A percentile compares a stretch with the other conserved stretches of the same genome.
Evolutionary conservation across 2,797 vertebrate species (phyloP).

Genomic region (Apodemus agrarius): DNA sequence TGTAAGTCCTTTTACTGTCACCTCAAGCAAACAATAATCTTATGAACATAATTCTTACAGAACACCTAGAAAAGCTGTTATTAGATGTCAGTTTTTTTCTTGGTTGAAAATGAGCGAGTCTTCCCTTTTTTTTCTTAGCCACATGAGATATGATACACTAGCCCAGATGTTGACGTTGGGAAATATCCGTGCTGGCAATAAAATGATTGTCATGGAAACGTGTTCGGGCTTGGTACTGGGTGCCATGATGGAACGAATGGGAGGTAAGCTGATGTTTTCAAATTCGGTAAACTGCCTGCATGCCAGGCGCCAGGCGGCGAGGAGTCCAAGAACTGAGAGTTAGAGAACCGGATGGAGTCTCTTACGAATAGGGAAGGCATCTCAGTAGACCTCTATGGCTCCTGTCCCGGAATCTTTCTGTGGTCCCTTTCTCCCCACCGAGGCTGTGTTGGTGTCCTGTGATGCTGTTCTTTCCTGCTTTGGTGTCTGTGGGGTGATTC

Average conservation of each 20-base stretch:
- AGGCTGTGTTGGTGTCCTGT: not conserved
- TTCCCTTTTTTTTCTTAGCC: constrained; percentile 86
- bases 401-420: not conserved
- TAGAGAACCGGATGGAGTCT: not conserved
- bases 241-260: constrained; percentile 97
- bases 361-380: not conserved
- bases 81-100: constrained; percentile 14
- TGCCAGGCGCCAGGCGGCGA: no score
- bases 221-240: constrained; percentile 97
- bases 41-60: constrained; percentile 56
- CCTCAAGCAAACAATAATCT: constrained; percentile 5
- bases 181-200: constrained; percentile 96
- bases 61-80: constrained; percentile 66
- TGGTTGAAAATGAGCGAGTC: constrained; percentile 46
- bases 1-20: constrained; percentile 73
- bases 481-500: not conserved
- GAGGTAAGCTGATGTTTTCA: constrained; percentile 87
- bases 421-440: not conserved
- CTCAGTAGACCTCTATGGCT: not conserved
- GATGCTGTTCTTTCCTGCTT: not conserved
- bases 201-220: constrained; percentile 96
- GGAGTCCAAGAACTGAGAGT: not conserved
- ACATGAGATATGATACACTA: constrained; percentile 96
- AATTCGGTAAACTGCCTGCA: not conserved
- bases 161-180: constrained; percentile 96